These are phyloP conservation scores for Drosophila lacteicornis DNA, from an alignment of 1,140 invertebrate genomes.

Conservation along the genomic window DNA sequence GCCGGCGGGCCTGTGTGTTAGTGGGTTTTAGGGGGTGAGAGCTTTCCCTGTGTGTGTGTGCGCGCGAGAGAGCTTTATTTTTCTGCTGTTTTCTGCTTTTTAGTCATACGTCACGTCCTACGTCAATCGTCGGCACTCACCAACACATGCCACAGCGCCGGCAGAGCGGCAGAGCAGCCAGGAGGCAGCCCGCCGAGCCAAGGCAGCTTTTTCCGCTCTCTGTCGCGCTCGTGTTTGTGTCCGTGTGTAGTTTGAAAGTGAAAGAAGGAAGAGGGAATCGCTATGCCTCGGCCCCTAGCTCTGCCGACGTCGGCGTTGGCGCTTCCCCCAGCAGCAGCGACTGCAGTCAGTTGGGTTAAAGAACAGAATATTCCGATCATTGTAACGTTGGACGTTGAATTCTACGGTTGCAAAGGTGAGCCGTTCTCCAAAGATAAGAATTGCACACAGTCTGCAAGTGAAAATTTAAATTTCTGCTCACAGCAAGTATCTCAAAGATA, in stretches of 20 bases:
- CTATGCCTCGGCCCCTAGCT: constrained; percentile 46
- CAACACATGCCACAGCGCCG: constrained; percentile 47
- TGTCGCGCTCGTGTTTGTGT: constrained; percentile 36
- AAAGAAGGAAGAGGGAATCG: constrained; percentile 73
- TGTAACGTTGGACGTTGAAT: constrained; percentile 85
- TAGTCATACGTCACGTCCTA: constrained; percentile 72
- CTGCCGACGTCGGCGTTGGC: constrained; percentile 27
- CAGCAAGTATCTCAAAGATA: constrained; percentile 34
- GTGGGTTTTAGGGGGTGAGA: constrained; percentile 8
- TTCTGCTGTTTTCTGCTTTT: constrained; percentile 25
- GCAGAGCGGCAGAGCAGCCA: constrained; percentile 26
- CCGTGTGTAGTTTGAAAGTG: constrained; percentile 71
- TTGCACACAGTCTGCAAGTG: constrained; percentile 35
- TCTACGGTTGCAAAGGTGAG: constrained; percentile 85
- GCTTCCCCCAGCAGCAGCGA: constrained; percentile 30
- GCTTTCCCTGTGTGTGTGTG: constrained; percentile 18
- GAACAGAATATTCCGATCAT: constrained; percentile 84
- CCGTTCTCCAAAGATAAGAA: constrained; percentile 71
- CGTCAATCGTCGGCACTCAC: constrained; percentile 67
- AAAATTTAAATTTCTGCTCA: constrained; percentile 12
- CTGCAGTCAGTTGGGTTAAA: constrained; percentile 70
- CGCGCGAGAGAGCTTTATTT: constrained; percentile 54
- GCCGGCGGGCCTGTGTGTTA: background rate
- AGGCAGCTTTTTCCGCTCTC: constrained; percentile 50
- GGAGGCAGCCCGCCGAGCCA: constrained; percentile 10